phyloP scores from a whole-genome alignment of 2,797 vertebrate species.

The Sphaeramia orbicularis region DNA sequence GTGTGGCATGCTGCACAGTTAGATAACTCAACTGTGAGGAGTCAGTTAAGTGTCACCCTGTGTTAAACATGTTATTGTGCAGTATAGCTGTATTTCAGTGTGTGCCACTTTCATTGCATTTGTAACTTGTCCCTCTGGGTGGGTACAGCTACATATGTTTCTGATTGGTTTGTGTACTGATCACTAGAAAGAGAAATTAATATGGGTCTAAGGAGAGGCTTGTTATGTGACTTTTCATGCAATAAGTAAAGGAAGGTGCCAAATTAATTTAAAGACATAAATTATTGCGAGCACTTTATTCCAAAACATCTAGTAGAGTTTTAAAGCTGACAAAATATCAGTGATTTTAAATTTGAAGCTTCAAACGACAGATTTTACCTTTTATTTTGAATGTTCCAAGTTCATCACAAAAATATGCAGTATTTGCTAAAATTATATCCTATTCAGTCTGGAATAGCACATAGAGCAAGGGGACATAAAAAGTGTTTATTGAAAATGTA shows the following conservation, averaged over 20 bases:
- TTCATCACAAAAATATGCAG: slow-evolving; percentile 40
- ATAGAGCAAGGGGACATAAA: slow-evolving; percentile 22
- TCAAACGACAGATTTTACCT: slow-evolving; percentile 10
- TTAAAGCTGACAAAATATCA: slow-evolving; percentile 28
- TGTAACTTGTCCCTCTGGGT: slow-evolving; percentile 11
- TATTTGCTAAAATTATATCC: slow-evolving; percentile 25
- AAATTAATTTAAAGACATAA: slow-evolving; percentile 46
- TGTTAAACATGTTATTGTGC: slow-evolving; percentile 14
- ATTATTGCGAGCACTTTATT: slow-evolving; percentile 74
- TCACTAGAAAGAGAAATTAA: slow-evolving; percentile 19
- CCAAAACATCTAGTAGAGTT: slow-evolving; percentile 20
- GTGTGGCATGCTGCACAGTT: neutral
- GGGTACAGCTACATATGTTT: slow-evolving; percentile 7
- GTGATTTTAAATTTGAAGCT: slow-evolving; percentile 14
- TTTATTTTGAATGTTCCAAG: slow-evolving; percentile 9
- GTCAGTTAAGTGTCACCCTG: neutral
- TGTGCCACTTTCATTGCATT: slow-evolving; percentile 27
- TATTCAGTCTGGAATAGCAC: slow-evolving; percentile 22
- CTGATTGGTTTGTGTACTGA: slow-evolving; percentile 8
- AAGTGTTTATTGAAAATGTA: slow-evolving; percentile 20
- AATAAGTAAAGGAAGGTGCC: slow-evolving; percentile 38
- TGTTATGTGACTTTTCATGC: slow-evolving; percentile 35
- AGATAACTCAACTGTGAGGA: slow-evolving; percentile 14
- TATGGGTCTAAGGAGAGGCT: slow-evolving; percentile 10
- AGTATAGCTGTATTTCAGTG: slow-evolving; percentile 24